Percentiles rank a stretch among this genome's conserved stretches.
Evolutionary conservation across 2,113 vertebrate genomes (phyloP).

Genomic region (Sinocyclocheilus grahami): DNA sequence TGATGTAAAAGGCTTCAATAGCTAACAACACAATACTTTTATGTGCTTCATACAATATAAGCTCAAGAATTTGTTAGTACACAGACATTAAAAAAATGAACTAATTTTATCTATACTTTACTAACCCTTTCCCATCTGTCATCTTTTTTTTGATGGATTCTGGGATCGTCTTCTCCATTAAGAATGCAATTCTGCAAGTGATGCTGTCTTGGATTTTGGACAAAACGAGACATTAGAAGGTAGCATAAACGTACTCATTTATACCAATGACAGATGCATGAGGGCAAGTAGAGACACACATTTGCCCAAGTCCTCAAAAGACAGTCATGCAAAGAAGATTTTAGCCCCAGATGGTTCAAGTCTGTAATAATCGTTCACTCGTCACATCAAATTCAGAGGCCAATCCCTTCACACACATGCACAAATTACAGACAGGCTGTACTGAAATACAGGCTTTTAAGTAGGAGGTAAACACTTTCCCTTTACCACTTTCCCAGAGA

Average conservation of each 20-base stretch:
- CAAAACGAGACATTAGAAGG: too few relatives aligned
- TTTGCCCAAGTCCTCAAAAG: not conserved
- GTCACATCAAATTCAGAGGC: slow-evolving; percentile 38
- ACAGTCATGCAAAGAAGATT: not conserved
- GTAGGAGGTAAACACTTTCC: slow-evolving; percentile 29
- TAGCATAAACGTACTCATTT: not conserved
- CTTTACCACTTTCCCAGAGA: slow-evolving; percentile 44
- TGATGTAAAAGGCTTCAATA: not conserved
- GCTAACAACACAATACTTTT: not conserved
- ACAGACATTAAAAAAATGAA: too few relatives aligned
- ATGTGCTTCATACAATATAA: not conserved
- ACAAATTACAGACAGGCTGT: slow-evolving; percentile 47
- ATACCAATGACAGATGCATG: not conserved
- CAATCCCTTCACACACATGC: slow-evolving; percentile 23
- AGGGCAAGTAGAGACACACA: slow-evolving; percentile 10
- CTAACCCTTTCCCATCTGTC: too few relatives aligned
- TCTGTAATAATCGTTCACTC: slow-evolving; percentile 43
- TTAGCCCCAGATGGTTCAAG: slow-evolving; percentile 9
- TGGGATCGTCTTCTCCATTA: too few relatives aligned
- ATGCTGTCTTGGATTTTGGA: too few relatives aligned
- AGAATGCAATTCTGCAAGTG: too few relatives aligned
- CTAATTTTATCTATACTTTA: too few relatives aligned
- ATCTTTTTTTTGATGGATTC: too few relatives aligned
- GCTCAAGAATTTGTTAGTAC: too few relatives aligned
- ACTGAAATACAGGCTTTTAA: too few relatives aligned